Conservation (phyloP, 2,797 vertebrate species). For the Dendrocincla tyrannina region DNA sequence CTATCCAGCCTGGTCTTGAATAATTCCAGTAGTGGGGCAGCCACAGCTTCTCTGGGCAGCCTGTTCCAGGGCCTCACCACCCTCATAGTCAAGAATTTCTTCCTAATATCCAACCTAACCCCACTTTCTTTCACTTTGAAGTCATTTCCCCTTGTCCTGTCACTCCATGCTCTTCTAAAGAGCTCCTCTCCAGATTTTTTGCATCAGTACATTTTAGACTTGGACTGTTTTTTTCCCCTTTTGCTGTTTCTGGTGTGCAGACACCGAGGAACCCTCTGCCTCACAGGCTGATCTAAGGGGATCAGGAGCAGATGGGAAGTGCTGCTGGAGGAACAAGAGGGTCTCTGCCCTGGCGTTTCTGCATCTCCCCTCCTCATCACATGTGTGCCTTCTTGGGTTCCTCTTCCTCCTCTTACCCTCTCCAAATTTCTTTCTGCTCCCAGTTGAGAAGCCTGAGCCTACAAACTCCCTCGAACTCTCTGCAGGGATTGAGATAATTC, state of each 20-base stretch:
- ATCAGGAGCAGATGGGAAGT: neutral
- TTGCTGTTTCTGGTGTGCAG: neutral
- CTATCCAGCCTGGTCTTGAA: neutral
- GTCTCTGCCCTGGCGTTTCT: neutral
- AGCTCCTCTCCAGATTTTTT: neutral
- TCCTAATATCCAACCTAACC: neutral
- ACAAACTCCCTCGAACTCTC: neutral
- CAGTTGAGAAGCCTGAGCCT: neutral
- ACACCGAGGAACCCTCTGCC: neutral
- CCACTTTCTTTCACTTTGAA: neutral
- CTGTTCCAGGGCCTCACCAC: neutral
- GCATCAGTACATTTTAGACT: neutral
- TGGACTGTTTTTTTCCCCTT: neutral
- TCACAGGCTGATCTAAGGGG: neutral
- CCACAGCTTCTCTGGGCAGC: neutral
- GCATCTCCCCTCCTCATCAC: neutral
- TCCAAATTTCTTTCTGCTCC: neutral
- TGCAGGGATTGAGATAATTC: neutral
- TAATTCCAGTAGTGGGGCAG: neutral
- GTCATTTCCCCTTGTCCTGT: neutral
- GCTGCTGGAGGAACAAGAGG: neutral
- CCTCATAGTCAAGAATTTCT: neutral
- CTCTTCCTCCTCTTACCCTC: neutral
- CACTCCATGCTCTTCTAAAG: neutral
- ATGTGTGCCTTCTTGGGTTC: neutral